These are phyloP conservation scores for Heliconius hermathena DNA, from an alignment of 1,140 invertebrate species.

Conservation along the genomic window DNA sequence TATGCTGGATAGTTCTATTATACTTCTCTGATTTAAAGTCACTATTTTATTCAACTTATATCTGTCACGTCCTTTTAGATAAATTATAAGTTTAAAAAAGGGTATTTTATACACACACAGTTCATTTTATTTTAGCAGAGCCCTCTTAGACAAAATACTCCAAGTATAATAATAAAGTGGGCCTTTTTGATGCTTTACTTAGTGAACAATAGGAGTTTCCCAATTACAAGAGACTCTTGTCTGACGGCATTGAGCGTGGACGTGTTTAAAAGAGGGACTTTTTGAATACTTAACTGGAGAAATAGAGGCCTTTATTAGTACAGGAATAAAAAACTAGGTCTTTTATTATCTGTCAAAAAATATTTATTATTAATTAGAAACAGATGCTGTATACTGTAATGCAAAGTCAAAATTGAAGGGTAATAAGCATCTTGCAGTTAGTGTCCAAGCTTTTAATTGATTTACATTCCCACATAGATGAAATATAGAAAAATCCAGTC, in stretches of 20 bases:
- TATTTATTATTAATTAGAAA: no score
- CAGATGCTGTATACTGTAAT: no score
- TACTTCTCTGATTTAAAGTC: no score
- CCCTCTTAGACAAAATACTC: background rate
- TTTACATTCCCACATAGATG: no score
- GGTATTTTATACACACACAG: background rate
- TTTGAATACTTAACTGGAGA: slow-evolving; percentile 2
- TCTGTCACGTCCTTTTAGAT: background rate
- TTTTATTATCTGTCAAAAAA: background rate
- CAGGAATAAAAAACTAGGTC: background rate
- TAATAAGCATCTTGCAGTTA: no score
- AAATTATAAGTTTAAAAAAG: background rate
- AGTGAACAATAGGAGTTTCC: slow-evolving; percentile 24
- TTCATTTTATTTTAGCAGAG: background rate
- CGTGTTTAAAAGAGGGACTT: slow-evolving; percentile 15
- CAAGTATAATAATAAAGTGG: slow-evolving; percentile 13
- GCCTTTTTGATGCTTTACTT: slow-evolving; percentile 20
- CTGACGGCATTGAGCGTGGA: slow-evolving; percentile 14
- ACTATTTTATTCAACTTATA: no score
- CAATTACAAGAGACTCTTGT: slow-evolving; percentile 23
- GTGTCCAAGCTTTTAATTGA: no score
- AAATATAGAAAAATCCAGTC: no score
- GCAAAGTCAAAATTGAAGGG: no score
- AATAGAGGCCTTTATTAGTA: background rate
- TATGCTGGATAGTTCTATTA: no score